A percentile compares a stretch with the other conserved stretches of the same genome.
Evolutionary conservation across 2,888 invertebrate genomes (phyloP).

Genomic region (Eupithecia pulchellata): DNA sequence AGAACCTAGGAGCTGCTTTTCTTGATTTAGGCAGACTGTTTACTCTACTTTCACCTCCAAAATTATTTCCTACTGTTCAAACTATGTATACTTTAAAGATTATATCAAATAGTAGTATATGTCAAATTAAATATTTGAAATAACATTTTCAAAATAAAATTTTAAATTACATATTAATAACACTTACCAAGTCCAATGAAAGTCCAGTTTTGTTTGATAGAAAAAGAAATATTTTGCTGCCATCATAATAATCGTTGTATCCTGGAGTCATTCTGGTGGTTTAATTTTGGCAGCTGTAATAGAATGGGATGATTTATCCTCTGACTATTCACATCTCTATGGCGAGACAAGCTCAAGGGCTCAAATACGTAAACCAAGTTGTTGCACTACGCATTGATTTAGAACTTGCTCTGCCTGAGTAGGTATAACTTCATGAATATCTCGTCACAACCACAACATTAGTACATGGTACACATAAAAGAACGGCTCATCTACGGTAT

Average conservation of each 20-base stretch:
- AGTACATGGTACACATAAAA: constrained; percentile 1
- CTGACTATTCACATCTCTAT: neutral
- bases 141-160: too few species aligned
- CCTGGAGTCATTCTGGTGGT: constrained; percentile 56
- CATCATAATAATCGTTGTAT: constrained; percentile 87
- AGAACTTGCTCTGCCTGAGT: constrained; percentile 7
- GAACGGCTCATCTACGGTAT: constrained; percentile 19
- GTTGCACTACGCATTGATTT: neutral
- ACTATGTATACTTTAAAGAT: too few species aligned
- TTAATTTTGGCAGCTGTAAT: constrained; percentile 25
- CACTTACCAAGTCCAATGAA: constrained; percentile 92
- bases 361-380: neutral
- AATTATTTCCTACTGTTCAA: neutral
- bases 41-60: neutral
- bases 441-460: constrained; percentile 4
- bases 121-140: too few species aligned
- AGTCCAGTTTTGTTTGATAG: constrained; percentile 88
- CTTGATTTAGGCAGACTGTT: neutral
- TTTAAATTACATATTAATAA: too few species aligned
- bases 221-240: constrained; percentile 89
- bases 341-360: neutral
- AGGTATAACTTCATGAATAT: constrained; percentile 12
- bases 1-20: neutral
- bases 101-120: too few species aligned
- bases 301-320: constrained; percentile 1